A percentile compares a stretch with the other conserved stretches of the same genome.
These are phyloP conservation scores for Cantharis rufa DNA, from an alignment of 2,888 invertebrate genomes.

Conservation along the genomic window DNA sequence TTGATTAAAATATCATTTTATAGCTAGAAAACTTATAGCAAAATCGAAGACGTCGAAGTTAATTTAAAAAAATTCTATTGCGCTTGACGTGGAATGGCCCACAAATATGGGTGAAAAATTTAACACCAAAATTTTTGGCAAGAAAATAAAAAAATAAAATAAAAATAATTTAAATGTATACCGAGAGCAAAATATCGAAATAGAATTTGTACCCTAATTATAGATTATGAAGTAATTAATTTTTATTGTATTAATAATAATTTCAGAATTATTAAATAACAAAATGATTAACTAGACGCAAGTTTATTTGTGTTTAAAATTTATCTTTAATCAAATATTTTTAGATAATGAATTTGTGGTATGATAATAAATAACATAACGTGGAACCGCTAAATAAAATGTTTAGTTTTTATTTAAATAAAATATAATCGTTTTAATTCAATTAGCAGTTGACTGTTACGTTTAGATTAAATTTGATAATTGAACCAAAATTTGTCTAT, in stretches of 20 bases:
- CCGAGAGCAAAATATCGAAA: not conserved
- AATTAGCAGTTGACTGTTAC: not conserved
- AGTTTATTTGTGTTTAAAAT: not conserved
- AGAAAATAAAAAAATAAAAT: too few species aligned
- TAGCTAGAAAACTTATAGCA: too few species aligned
- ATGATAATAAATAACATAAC: not conserved
- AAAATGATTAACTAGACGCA: not conserved
- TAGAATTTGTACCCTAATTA: not conserved
- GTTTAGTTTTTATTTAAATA: not conserved
- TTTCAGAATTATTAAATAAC: not conserved
- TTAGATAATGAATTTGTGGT: not conserved
- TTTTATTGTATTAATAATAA: not conserved
- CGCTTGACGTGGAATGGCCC: too few species aligned
- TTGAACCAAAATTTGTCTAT: not conserved
- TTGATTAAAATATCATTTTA: too few species aligned
- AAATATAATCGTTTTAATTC: not conserved
- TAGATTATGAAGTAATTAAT: not conserved
- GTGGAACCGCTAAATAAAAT: not conserved
- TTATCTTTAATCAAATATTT: not conserved
- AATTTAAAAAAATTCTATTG: too few species aligned
- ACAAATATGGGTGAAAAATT: too few species aligned
- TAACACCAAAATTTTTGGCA: too few species aligned
- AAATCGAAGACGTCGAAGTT: too few species aligned
- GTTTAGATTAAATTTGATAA: not conserved
- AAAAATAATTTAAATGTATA: too few species aligned